A percentile compares a stretch with the other conserved stretches of the same genome.
Conservation (phyloP, 2,888 invertebrate genomes). For the Tenthredo livida region DNA sequence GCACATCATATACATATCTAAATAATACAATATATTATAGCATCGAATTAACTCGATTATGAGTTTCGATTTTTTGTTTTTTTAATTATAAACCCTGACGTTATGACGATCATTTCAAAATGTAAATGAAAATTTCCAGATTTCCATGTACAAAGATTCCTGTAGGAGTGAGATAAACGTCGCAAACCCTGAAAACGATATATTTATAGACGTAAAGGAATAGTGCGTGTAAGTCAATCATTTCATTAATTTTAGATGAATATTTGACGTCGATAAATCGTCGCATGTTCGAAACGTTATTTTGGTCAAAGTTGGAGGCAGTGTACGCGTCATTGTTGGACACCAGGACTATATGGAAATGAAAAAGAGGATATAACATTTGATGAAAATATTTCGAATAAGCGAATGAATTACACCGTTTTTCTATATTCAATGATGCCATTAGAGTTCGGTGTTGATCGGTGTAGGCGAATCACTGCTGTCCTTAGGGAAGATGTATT, state of each 20-base stretch:
- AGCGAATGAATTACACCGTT: background rate
- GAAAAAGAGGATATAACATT: background rate
- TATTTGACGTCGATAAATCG: background rate
- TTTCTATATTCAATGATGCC: background rate
- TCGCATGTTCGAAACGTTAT: background rate
- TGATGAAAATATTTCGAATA: background rate
- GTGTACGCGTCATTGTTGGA: background rate
- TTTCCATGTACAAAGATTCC: background rate
- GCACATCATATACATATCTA: too few relatives aligned
- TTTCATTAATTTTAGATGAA: too few relatives aligned
- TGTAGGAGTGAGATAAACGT: background rate
- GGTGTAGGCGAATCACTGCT: background rate
- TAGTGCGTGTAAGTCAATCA: background rate
- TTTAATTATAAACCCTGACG: too few relatives aligned
- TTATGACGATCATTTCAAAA: too few relatives aligned
- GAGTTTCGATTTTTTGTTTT: too few relatives aligned
- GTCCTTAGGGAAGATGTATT: background rate
- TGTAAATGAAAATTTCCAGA: background rate
- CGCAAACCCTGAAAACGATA: background rate
- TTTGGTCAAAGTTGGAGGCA: background rate
- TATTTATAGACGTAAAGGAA: background rate
- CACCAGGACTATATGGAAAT: background rate
- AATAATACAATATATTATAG: too few relatives aligned
- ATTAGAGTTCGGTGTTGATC: conserved; percentile 21
- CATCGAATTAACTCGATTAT: too few relatives aligned